Conservation (phyloP, 2,113 vertebrate genomes). For the Pseudorasbora parva region DNA sequence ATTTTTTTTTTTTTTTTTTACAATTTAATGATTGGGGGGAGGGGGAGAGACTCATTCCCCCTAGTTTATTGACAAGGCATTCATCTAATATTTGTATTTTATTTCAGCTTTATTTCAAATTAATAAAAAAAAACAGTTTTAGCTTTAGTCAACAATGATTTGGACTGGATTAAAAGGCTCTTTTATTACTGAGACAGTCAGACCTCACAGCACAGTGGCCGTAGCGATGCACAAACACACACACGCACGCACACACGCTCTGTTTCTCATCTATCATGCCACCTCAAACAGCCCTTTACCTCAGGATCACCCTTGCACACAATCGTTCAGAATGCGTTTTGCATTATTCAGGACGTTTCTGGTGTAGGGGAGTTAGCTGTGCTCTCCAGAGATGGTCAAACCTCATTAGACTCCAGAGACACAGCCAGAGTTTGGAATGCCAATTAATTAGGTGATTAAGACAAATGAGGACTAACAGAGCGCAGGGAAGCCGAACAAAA, state of each 20-base stretch:
- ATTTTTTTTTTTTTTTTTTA: too few species aligned
- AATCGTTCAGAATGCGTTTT: slow-evolving; percentile 62
- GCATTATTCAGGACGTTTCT: slow-evolving; percentile 58
- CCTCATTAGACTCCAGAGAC: slow-evolving; percentile 57
- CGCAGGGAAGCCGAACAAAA: slow-evolving; percentile 19
- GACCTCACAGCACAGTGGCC: slow-evolving; percentile 8
- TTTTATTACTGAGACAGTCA: slow-evolving; percentile 2
- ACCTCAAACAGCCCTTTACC: slow-evolving; percentile 13
- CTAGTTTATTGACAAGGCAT: background rate
- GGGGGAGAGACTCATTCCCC: too few species aligned
- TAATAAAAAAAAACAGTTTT: background rate
- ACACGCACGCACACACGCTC: background rate
- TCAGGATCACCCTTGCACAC: slow-evolving; percentile 30
- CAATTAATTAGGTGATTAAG: slow-evolving; percentile 63
- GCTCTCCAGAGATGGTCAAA: slow-evolving; percentile 30
- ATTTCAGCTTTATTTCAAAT: background rate
- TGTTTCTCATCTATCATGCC: background rate
- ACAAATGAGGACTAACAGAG: slow-evolving; percentile 43
- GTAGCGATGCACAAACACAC: background rate
- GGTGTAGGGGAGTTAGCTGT: background rate
- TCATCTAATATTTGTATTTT: background rate
- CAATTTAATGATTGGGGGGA: too few species aligned
- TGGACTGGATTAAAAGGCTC: background rate
- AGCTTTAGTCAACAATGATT: background rate
- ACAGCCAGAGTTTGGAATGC: slow-evolving; percentile 51